Conservation (phyloP, 2,113 vertebrate genomes). For the Otocyon megalotis region DNA sequence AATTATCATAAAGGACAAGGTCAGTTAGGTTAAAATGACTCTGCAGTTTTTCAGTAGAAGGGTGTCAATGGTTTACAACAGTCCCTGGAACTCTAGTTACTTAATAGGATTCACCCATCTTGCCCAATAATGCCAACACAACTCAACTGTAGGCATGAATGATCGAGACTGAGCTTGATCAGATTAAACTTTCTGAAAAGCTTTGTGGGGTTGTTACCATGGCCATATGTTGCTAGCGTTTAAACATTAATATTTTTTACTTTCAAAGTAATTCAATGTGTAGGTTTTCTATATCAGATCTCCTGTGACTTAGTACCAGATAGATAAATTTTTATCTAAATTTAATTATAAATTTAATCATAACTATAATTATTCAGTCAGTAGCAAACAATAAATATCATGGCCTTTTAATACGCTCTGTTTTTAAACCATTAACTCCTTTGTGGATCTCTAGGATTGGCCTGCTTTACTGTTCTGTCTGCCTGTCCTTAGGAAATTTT, state of each 20-base stretch:
- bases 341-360: slow-evolving; percentile 43
- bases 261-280: background rate
- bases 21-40: slow-evolving; percentile 26
- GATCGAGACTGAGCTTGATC: background rate
- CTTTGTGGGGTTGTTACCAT: background rate
- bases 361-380: slow-evolving; percentile 12
- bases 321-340: slow-evolving; percentile 17
- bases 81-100: background rate
- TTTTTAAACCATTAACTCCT: background rate
- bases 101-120: background rate
- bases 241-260: background rate
- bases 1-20: slow-evolving; percentile 29
- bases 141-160: background rate
- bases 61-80: background rate
- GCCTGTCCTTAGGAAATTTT: background rate
- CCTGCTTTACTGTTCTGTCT: background rate
- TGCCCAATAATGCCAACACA: background rate
- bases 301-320: background rate
- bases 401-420: background rate
- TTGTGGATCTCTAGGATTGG: background rate
- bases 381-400: background rate
- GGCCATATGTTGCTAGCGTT: background rate
- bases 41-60: background rate
- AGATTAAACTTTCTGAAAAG: background rate
- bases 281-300: slow-evolving; percentile 4